Conservation (phyloP, 2,888 invertebrate genomes). For the Pachliopta kotzebuea region DNA sequence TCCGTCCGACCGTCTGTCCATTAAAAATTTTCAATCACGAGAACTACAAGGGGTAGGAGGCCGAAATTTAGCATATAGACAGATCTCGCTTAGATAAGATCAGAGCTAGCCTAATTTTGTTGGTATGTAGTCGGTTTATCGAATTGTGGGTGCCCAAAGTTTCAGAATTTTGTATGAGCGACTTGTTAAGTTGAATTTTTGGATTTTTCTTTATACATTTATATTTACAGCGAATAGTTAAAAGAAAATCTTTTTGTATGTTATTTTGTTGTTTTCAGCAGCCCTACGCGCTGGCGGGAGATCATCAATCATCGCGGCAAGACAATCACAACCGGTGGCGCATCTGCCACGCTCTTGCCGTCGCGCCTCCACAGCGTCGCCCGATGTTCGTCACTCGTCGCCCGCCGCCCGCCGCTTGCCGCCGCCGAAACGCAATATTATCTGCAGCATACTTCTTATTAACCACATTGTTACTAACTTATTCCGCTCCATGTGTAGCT, state of each 20-base stretch:
- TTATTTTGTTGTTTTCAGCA: slow-evolving; percentile 36
- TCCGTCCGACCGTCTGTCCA: no score
- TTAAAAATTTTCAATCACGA: no score
- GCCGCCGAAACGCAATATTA: slow-evolving; percentile 21
- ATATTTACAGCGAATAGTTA: no score
- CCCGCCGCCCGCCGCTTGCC: slow-evolving; percentile 3
- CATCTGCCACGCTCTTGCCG: slow-evolving; percentile 65
- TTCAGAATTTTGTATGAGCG: no score
- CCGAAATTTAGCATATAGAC: no score
- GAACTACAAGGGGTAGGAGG: no score
- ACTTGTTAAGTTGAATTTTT: no score
- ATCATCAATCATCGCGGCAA: slow-evolving; percentile 80
- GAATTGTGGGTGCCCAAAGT: no score
- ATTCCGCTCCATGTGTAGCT: slow-evolving; percentile 4
- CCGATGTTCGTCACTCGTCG: slow-evolving; percentile 26
- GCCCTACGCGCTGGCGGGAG: slow-evolving; percentile 67
- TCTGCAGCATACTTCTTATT: slow-evolving; percentile 22
- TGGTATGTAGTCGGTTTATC: no score
- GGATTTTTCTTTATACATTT: no score
- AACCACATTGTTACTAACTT: slow-evolving; percentile 21
- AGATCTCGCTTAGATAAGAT: no score
- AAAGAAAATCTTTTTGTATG: background rate
- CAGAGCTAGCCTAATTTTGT: no score
- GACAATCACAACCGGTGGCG: slow-evolving; percentile 80
- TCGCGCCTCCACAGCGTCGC: slow-evolving; percentile 33